Conservation (phyloP, 2,797 vertebrate species). For the Salmo trutta region DNA sequence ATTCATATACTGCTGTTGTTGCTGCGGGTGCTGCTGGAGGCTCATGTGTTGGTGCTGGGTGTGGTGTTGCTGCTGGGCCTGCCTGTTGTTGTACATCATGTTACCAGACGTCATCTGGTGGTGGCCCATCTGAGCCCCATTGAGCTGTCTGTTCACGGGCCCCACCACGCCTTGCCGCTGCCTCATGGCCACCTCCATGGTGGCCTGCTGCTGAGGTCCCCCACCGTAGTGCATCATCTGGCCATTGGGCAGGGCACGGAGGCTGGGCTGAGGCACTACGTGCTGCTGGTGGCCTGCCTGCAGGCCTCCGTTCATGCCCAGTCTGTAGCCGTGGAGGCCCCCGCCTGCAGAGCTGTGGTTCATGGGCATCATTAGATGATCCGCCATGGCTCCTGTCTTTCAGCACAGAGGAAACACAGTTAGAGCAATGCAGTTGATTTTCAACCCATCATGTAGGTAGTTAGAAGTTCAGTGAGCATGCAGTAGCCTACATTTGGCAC, state of each 20-base stretch:
- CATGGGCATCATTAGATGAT: constrained; percentile 94
- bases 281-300: constrained; percentile 82
- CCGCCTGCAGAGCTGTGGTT: constrained; percentile 80
- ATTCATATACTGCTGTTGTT: constrained; percentile 76
- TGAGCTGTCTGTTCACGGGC: constrained; percentile 74
- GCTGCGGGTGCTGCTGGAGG: constrained; percentile 43
- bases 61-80: constrained; percentile 77
- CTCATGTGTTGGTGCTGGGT: constrained; percentile 71
- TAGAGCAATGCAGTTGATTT: constrained; percentile 4
- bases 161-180: constrained; percentile 79
- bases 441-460: not conserved
- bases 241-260: constrained; percentile 71
- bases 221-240: constrained; percentile 88
- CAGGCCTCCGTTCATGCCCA: constrained; percentile 85
- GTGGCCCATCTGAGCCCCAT: constrained; percentile 81
- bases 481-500: constrained; percentile 24
- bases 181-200: constrained; percentile 82
- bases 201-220: constrained; percentile 59
- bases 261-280: constrained; percentile 74
- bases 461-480: not conserved
- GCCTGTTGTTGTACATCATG: constrained; percentile 82
- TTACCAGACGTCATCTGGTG: constrained; percentile 80
- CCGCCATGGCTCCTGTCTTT: constrained; percentile 83
- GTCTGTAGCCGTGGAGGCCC: constrained; percentile 86
- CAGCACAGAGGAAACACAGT: constrained; percentile 50